Evolutionary conservation across 2,113 vertebrate genomes (phyloP).

Genomic region (Procavia capensis): DNA sequence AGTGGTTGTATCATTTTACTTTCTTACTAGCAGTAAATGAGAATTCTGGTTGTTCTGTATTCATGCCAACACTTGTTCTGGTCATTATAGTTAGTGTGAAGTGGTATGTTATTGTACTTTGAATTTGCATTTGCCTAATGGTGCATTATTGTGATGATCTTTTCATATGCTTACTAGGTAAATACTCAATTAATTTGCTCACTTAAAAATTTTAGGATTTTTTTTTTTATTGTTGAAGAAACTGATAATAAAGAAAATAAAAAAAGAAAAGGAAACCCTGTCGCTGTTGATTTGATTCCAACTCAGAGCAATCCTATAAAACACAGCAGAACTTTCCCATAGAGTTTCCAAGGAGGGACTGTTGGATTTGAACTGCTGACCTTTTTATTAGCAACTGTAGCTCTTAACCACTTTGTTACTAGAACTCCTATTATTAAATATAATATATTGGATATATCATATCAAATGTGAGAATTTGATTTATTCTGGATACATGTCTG

Average conservation of each 20-base stretch:
- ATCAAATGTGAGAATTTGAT: not conserved
- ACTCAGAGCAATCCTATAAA: too few species aligned
- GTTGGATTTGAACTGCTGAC: too few species aligned
- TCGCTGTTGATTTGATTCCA: too few species aligned
- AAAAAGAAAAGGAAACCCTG: too few species aligned
- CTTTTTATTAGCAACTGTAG: too few species aligned
- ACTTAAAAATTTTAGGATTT: not conserved
- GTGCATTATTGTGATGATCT: not conserved
- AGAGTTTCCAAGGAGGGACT: too few species aligned
- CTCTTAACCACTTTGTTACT: too few species aligned
- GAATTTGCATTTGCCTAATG: constrained; percentile 1
- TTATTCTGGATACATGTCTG: not conserved
- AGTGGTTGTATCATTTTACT: not conserved
- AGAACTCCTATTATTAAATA: too few species aligned
- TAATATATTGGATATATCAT: too few species aligned
- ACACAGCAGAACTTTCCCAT: too few species aligned
- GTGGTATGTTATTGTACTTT: not conserved
- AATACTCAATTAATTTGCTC: not conserved
- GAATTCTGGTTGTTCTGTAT: not conserved
- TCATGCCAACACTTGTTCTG: not conserved
- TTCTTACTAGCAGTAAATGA: not conserved
- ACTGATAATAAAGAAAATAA: too few species aligned
- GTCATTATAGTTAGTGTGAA: not conserved
- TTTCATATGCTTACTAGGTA: not conserved
- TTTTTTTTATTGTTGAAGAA: not conserved